These are phyloP conservation scores for Numenius phaeopus DNA, from an alignment of 2,797 vertebrate genomes.

Conservation along the genomic window DNA sequence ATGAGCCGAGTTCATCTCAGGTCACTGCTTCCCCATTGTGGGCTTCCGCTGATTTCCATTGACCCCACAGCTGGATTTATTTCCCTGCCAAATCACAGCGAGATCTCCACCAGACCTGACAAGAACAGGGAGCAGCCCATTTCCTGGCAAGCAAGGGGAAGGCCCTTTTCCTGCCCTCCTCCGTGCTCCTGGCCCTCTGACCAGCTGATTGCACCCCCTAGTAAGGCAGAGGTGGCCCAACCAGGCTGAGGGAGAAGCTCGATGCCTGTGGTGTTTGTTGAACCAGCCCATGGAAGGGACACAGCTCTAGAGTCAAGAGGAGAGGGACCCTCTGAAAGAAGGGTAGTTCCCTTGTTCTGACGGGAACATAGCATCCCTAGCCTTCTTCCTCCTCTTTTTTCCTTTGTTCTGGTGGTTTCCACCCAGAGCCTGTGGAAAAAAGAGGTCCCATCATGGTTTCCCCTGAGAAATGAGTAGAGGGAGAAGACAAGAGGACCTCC, in stretches of 20 bases:
- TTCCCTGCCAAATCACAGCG: neutral
- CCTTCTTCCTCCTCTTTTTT: neutral
- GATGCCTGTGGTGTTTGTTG: rapidly evolving
- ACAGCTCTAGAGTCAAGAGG: neutral
- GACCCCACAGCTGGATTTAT: neutral
- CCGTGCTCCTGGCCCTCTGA: neutral
- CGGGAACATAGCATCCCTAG: neutral
- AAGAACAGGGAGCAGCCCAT: neutral
- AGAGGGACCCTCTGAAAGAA: neutral
- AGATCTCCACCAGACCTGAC: neutral
- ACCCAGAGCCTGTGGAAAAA: neutral
- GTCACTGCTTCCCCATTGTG: neutral
- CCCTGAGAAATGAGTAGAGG: neutral
- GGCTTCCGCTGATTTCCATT: neutral
- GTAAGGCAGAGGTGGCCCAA: neutral
- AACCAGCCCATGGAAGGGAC: neutral
- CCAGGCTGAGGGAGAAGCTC: neutral
- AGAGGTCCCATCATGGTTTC: neutral
- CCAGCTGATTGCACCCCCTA: neutral
- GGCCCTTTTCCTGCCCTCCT: neutral
- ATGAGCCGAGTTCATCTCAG: neutral
- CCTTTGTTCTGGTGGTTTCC: neutral
- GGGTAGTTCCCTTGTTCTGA: neutral
- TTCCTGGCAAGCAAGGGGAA: neutral
- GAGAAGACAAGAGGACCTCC: neutral